Evolutionary conservation across 2,888 invertebrate species (phyloP).

Genomic region (Laothoe populi): DNA sequence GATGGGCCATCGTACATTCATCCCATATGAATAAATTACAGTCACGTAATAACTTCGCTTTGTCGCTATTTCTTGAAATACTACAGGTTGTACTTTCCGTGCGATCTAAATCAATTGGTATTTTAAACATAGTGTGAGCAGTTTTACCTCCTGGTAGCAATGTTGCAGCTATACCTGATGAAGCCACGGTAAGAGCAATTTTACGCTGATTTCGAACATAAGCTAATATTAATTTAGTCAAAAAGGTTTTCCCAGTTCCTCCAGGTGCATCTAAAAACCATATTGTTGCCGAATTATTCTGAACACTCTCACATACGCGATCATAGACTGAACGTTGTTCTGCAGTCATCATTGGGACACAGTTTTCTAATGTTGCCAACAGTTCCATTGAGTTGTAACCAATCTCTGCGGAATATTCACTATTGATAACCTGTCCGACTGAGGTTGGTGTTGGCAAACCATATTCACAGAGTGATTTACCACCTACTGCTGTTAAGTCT

Average conservation of each 20-base stretch:
- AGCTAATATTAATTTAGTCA: slow-evolving; percentile 22
- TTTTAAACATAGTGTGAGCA: slow-evolving; percentile 26
- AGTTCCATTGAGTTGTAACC: slow-evolving; percentile 32
- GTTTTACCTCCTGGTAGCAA: slow-evolving; percentile 24
- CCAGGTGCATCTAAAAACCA: slow-evolving; percentile 33
- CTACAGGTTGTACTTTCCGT: slow-evolving; percentile 18
- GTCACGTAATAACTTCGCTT: not conserved
- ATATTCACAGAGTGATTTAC: slow-evolving; percentile 21
- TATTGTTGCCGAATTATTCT: slow-evolving; percentile 33
- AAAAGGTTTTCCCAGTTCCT: slow-evolving; percentile 31
- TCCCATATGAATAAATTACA: not conserved
- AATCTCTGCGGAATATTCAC: slow-evolving; percentile 34
- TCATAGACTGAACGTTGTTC: slow-evolving; percentile 31
- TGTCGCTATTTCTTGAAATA: slow-evolving; percentile 18
- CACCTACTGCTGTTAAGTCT: slow-evolving; percentile 9
- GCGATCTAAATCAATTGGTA: slow-evolving; percentile 18
- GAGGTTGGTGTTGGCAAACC: slow-evolving; percentile 12
- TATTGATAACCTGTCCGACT: slow-evolving; percentile 24
- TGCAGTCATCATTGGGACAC: slow-evolving; percentile 18
- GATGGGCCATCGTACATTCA: slow-evolving; percentile 1
- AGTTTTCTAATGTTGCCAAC: slow-evolving; percentile 32
- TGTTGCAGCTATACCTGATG: slow-evolving; percentile 28
- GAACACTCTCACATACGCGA: slow-evolving; percentile 31
- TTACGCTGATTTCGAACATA: slow-evolving; percentile 13
- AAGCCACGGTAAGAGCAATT: slow-evolving; percentile 24